phyloP scores from a whole-genome alignment of 2,113 vertebrate species.

The Passerina amoena region DNA sequence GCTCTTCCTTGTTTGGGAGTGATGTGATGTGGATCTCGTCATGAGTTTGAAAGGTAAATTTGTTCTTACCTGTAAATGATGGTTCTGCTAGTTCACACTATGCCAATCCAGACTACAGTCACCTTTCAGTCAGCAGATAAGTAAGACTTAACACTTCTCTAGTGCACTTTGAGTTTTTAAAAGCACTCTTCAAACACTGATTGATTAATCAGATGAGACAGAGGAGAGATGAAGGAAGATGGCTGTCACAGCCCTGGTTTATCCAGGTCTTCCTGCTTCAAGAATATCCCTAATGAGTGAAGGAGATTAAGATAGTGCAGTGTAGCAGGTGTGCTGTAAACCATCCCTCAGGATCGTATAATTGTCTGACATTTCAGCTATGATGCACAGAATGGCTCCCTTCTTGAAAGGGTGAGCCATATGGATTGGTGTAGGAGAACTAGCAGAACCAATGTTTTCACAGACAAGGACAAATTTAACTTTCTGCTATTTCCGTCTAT shows the following conservation, averaged over 20 bases:
- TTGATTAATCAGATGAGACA: constrained; percentile 16
- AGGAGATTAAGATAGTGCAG: constrained; percentile 27
- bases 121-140: constrained; percentile 60
- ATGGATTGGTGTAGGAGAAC: constrained; percentile 84
- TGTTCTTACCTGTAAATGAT: constrained; percentile 84
- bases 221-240: constrained; percentile 65
- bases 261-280: constrained; percentile 70
- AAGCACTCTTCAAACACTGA: not conserved
- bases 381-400: constrained; percentile 60
- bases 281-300: constrained; percentile 17
- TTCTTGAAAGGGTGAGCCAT: constrained; percentile 62
- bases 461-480: constrained; percentile 86
- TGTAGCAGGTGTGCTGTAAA: constrained; percentile 39
- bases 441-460: constrained; percentile 83
- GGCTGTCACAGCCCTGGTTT: constrained; percentile 66
- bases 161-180: not conserved
- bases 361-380: constrained; percentile 4
- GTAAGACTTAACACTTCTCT: not conserved
- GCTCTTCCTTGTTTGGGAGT: constrained; percentile 74
- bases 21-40: constrained; percentile 74
- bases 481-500: constrained; percentile 85
- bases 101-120: constrained; percentile 79
- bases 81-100: constrained; percentile 83
- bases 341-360: constrained; percentile 19
- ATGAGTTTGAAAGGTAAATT: constrained; percentile 83